Evolutionary conservation across 1,140 invertebrate species (phyloP).

Genomic region (Chironomus tepperi): DNA sequence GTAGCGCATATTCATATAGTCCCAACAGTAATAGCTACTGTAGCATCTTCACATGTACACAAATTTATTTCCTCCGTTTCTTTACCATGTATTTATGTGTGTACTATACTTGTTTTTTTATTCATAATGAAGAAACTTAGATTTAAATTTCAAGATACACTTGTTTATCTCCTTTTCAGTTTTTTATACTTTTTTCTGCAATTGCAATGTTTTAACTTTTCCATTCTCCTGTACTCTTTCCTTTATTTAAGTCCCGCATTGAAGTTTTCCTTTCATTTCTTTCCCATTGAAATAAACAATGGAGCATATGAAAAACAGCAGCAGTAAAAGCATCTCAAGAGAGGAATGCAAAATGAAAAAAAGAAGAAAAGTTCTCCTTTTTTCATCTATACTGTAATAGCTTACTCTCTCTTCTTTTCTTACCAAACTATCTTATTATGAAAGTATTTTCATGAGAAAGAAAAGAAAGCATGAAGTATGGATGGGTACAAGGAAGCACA

Average conservation of each 20-base stretch:
- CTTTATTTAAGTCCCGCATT: not conserved
- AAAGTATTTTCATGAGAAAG: not conserved
- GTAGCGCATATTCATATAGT: not conserved
- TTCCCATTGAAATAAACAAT: conserved; percentile 9
- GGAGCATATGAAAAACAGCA: conserved; percentile 1
- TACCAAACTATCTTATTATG: not conserved
- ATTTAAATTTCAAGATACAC: conserved; percentile 17
- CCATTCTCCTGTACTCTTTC: not conserved
- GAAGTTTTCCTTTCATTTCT: not conserved
- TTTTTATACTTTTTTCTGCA: not conserved
- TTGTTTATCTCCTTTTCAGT: conserved; percentile 13
- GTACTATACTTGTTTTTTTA: not conserved
- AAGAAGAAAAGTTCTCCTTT: conserved; percentile 1
- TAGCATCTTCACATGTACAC: not conserved
- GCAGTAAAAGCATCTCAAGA: conserved; percentile 5
- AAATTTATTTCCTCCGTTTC: not conserved
- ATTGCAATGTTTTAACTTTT: not conserved
- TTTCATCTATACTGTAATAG: conserved; percentile 8
- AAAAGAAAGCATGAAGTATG: not conserved
- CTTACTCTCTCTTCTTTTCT: not conserved
- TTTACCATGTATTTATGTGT: not conserved
- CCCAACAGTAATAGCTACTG: not conserved
- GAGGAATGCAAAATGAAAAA: not conserved
- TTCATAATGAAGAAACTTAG: conserved; percentile 23
- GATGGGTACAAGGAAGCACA: not conserved